Evolutionary conservation across 2,113 vertebrate species (phyloP), one percentile per base, ranked within the genome.

Genomic region (Eira barbara): DNA sequence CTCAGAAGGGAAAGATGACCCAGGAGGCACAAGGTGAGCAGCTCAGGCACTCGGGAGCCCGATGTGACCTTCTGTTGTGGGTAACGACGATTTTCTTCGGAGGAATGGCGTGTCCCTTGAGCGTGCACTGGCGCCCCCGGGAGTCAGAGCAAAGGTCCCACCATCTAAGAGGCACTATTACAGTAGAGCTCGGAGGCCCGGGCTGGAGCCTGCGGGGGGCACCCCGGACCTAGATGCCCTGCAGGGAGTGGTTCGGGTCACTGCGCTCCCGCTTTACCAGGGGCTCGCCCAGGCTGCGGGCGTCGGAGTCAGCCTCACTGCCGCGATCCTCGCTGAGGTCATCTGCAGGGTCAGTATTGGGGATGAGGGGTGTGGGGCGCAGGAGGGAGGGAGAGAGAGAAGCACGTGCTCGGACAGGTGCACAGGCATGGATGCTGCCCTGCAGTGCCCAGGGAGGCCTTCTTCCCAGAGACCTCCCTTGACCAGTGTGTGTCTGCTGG

Each of bases 221-320:
- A 0, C 61, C 21, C 34, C 0, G 1, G 31, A 7, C 42, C 98
- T 99, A 99, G 99, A 99, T 99, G 97, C 99, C 99, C 99, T 99
- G 99, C 98, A 99, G 99, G 2, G 99, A 99, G 98, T 99, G 99
- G 95, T 98, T 99, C 3, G 99, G 98, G 85, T 99, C 99, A 0
- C 99, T 99, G 96, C 99, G 99, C 90, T 99, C 99, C 0, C 99
- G 99, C 95, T 99, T 99, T 31, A 99, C 99, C 14, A 99, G 99
- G 0, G 99, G 99, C 89, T 99, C 99, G 4, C 98, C 98, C 6
- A 98, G 73, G 15, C 98, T 97, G 67, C 89, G 97, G 92, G 99
- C 97, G 3, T 98, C 98, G 0, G 86, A 2, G 4, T 99, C 99
- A 0, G 96, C 98, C 42, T 99, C 99, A 0, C 99, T 98, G 92